phyloP scores from a whole-genome alignment of 2,888 invertebrate genomes.

The Philereme vetulata region DNA sequence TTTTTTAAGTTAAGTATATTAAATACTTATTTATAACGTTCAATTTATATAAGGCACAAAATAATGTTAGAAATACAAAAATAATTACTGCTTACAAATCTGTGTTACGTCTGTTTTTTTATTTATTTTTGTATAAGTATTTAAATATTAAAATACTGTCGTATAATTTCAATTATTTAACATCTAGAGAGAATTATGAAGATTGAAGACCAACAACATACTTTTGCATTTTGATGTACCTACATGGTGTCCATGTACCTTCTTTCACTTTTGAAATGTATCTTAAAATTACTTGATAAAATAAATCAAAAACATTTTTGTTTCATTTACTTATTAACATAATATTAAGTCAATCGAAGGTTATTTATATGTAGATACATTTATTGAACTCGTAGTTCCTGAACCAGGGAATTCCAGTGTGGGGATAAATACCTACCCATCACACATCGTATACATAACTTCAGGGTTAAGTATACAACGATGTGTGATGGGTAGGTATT shows the following conservation, averaged over 20 bases:
- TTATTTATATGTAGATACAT: no score
- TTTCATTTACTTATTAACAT: no score
- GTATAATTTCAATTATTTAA: neutral
- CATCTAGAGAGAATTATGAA: neutral
- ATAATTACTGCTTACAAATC: neutral
- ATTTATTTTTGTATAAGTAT: constrained; percentile 11
- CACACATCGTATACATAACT: no score
- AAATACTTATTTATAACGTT: no score
- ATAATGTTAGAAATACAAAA: neutral
- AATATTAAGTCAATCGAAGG: no score
- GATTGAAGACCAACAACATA: neutral
- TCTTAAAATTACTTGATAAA: neutral
- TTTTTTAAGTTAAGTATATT: no score
- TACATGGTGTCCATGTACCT: constrained; percentile 1
- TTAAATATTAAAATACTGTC: neutral
- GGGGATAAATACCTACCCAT: no score
- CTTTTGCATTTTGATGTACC: constrained; percentile 3
- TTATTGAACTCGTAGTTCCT: no score
- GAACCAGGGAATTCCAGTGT: no score
- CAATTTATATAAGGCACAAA: neutral
- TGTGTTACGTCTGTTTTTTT: constrained; percentile 1
- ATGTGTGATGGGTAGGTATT: no score
- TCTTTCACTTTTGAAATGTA: constrained; percentile 4
- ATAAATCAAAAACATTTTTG: neutral
- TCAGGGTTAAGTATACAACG: no score